A percentile compares a stretch with the other conserved stretches of the same genome.
Conservation (phyloP, 37 sponge, comb jelly and placozoan genomes). For the Cliona cf. orientalis region DNA sequence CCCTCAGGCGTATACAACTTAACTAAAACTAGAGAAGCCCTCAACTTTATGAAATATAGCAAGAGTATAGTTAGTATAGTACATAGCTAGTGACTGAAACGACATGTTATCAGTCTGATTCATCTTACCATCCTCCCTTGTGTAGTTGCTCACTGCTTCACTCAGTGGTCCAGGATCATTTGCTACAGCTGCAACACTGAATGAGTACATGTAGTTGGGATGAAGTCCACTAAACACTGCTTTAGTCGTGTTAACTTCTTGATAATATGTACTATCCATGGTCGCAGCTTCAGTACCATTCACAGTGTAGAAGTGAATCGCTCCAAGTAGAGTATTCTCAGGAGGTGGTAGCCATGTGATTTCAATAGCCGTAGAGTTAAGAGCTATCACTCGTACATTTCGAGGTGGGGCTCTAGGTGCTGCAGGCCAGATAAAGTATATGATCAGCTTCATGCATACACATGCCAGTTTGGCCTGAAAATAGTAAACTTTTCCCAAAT, state of each 20-base stretch:
- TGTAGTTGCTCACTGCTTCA: not conserved
- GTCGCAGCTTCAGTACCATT: not conserved
- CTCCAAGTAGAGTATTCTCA: not conserved
- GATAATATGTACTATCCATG: too few species aligned
- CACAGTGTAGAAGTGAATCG: conserved; percentile 9
- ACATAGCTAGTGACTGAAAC: too few species aligned
- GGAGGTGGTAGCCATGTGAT: conserved; percentile 31
- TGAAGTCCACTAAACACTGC: not conserved
- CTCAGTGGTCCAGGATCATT: conserved; percentile 6
- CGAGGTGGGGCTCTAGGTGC: not conserved
- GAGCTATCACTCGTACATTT: not conserved
- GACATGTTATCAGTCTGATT: too few species aligned
- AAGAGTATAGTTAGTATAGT: too few species aligned
- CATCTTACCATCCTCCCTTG: conserved; percentile 36
- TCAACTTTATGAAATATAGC: too few species aligned
- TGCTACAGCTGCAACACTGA: conserved; percentile 20
- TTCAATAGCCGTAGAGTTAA: not conserved
- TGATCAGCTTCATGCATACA: not conserved
- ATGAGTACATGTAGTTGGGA: conserved; percentile 5
- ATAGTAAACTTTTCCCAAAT: not conserved
- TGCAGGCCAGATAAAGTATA: conserved; percentile 5
- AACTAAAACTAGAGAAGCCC: too few species aligned
- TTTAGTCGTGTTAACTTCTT: not conserved
- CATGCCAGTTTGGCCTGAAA: not conserved
- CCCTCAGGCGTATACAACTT: too few species aligned